Percentiles rank a stretch among this genome's conserved stretches.
Evolutionary conservation across 1,140 invertebrate genomes (phyloP).

Genomic region (Bombus superbus): DNA sequence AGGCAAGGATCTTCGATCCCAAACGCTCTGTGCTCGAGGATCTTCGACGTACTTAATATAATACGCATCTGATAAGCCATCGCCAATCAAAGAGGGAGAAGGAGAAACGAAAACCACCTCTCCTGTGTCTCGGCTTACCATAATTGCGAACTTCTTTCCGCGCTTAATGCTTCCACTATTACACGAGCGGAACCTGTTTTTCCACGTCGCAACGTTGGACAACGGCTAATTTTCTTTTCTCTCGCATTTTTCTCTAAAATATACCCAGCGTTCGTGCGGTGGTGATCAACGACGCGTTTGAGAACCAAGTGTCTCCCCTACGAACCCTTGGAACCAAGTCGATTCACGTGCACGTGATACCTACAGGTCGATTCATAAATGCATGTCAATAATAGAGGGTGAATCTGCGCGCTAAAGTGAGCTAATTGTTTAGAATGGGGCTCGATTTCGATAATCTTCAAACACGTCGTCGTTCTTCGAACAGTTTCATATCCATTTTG

Average conservation of each 20-base stretch:
- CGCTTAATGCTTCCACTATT: conserved; percentile 44
- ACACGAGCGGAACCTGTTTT: conserved; percentile 32
- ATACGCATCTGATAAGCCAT: neutral
- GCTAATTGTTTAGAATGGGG: no score
- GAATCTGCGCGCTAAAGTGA: no score
- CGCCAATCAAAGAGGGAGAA: neutral
- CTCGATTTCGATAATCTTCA: no score
- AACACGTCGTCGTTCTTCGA: no score
- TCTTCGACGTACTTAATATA: neutral
- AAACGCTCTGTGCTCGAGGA: neutral
- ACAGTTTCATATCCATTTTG: no score
- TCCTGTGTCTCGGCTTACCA: neutral
- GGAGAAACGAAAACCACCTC: neutral
- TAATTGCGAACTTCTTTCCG: conserved; percentile 43
- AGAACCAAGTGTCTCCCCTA: neutral
- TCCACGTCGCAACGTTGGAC: neutral
- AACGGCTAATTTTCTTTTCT: conserved; percentile 38
- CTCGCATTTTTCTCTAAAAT: conserved; percentile 30
- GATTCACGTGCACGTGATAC: neutral
- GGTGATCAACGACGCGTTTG: neutral
- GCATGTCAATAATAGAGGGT: no score
- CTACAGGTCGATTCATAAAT: neutral
- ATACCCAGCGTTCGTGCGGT: no score
- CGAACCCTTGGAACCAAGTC: neutral
- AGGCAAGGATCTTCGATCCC: neutral